Base-by-base conservation (phyloP, 2,888 invertebrate species). In the Apeira syringaria region DNA sequence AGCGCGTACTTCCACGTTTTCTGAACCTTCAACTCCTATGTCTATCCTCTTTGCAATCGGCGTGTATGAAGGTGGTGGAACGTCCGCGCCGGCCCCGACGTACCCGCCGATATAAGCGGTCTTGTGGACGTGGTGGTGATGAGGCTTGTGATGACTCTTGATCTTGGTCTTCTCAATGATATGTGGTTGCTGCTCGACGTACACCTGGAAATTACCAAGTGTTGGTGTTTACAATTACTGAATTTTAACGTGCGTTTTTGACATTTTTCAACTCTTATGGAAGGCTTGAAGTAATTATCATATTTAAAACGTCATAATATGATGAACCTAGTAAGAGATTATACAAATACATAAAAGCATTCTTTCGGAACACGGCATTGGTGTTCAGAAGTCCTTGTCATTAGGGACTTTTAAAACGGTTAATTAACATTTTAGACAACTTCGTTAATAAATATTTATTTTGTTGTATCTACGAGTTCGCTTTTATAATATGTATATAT, bases 21-120 rank as follows among this genome's bases (percentile, higher is more conserved):
- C 71, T 27, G 59, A 56, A 13, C 64, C 61, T 46, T 76, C 71
- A 4, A 67, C 66, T 10, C 60, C 75, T 11, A 77, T 60, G 46
- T 88, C 86, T 3, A 84, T 54, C 53, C 84, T 74, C 55, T 77
- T 88, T 44, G 80, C 67, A 22, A 79, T 68, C 2, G 68, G 50
- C 18, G 70, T 68, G 34, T 71, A 65, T 3, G 67, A 60, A 5
- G 59, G 63, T 7, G 51, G 53, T 9, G 49, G 59, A 12, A 60
- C 39, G 6, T 59, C 64, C 8, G 61, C 71, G 7, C 64, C 66
- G 32, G 64, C 68, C 4, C 74, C 80, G 24, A 81, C 42, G 40
- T 71, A 83, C 3, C 87, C 86, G 32, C 80, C 78, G 25, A 86
- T 43, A 49, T 70, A 79, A 2, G 76, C 74, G 1, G 73, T 71